Evolutionary conservation across 2,888 invertebrate genomes (phyloP), one percentile per base, ranked within the genome.

Genomic region (Pedicia rivosa): DNA sequence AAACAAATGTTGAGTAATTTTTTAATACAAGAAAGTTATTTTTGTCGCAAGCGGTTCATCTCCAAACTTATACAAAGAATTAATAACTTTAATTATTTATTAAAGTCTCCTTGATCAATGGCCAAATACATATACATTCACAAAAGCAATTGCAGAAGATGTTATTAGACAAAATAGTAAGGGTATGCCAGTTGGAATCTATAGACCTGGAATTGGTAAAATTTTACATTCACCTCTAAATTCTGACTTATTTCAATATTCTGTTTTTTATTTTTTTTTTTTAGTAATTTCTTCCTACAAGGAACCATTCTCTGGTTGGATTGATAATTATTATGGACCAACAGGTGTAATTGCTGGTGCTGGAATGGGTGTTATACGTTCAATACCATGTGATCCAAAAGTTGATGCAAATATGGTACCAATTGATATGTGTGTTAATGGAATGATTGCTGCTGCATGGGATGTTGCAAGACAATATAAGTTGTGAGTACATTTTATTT

Each of bases 91-190:
- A 29, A 14, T 26, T 13, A 19, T 17, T 24, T 17, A 13, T 27
- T 17, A 33, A 20, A 78, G 78, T 22, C 52, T 79, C n/a, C 51
- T 81, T 26, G 74, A 72, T 12, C 64, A 68, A 25, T 78, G 80
- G 54, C 92, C 91, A 0, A 92, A 94, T 52, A 90, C 90, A 0
- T 94, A 92, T 54, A 80, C 88, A 2, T 83, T 77, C 53, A 91
- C 92, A 0, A 94, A 94, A 62, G 86, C 87, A 2, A 62, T 91
- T 1, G 87, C 87, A 0, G 92, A 92, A 54, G 72, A 78, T 42
- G 65, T 81, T 2, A 66, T 91, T 1, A 60, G 70, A 34, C 67
- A 66, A 36, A 71, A 77, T 47, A 77, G 74, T 0, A 64, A 62
- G 29, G 70, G 71, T n/a, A 55, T 91, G 46, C 90, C 91, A 0